Evolutionary conservation across 2,888 invertebrate species (phyloP).

Genomic region (Nephrotoma guestfalica): DNA sequence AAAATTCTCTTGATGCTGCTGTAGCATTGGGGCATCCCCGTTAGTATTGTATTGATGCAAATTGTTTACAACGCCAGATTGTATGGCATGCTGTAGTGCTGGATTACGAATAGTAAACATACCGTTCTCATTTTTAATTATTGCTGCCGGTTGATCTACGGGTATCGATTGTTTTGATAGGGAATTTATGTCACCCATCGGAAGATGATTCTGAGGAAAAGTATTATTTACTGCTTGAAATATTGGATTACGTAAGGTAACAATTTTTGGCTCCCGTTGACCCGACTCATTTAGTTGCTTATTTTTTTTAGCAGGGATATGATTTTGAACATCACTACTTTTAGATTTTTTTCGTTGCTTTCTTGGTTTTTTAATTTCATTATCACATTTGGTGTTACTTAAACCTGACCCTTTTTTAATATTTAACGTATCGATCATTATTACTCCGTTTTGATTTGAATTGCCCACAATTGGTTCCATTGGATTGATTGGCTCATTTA

Average conservation of each 20-base stretch:
- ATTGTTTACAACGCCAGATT: conserved; percentile 24
- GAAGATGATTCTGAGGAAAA: conserved; percentile 36
- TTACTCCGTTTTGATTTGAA: conserved; percentile 23
- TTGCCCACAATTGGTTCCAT: conserved; percentile 6
- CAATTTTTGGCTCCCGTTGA: conserved; percentile 40
- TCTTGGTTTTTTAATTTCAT: conserved; percentile 12
- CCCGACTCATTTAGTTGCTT: conserved; percentile 10
- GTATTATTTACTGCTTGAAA: conserved; percentile 39
- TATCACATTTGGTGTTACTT: background rate
- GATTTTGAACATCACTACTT: conserved; percentile 14
- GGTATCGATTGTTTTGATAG: conserved; percentile 15
- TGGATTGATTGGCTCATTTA: background rate
- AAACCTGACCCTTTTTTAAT: background rate
- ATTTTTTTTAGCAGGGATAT: conserved; percentile 19
- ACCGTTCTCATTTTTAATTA: conserved; percentile 55
- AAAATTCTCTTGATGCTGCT: conserved; percentile 10
- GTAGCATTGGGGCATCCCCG: conserved; percentile 25
- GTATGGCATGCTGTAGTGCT: conserved; percentile 29
- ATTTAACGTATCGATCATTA: conserved; percentile 26
- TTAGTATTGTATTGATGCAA: conserved; percentile 27
- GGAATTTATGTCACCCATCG: conserved; percentile 27
- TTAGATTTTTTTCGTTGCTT: conserved; percentile 11
- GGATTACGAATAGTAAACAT: conserved; percentile 79
- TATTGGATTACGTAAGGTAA: conserved; percentile 65
- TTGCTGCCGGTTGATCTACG: conserved; percentile 44